These are phyloP conservation scores for Acanthis flammea DNA, from an alignment of 2,797 vertebrate species.

Conservation along the genomic window DNA sequence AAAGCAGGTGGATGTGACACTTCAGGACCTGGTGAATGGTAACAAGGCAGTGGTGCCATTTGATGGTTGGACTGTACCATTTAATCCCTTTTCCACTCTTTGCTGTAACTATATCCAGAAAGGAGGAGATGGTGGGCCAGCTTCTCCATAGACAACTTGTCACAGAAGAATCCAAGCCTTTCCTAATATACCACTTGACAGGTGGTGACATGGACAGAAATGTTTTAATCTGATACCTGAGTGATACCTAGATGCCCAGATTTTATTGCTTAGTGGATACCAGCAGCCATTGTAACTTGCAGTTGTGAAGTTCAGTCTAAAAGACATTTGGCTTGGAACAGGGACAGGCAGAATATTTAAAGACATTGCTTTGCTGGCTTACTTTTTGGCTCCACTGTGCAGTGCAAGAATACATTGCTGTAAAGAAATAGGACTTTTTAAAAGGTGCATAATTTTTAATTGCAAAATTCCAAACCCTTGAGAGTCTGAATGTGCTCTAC, in stretches of 20 bases:
- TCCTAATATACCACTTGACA: not conserved
- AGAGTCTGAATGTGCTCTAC: not conserved
- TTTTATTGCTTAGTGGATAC: not conserved
- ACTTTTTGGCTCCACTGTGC: not conserved
- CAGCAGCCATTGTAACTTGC: not conserved
- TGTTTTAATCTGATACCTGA: not conserved
- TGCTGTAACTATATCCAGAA: not conserved
- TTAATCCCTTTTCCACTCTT: not conserved
- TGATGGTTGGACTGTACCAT: not conserved
- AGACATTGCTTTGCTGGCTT: not conserved
- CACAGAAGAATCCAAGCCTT: not conserved
- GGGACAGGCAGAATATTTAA: not conserved
- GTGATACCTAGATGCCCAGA: not conserved
- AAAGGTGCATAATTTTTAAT: not conserved
- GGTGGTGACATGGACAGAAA: not conserved
- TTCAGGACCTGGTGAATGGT: not conserved
- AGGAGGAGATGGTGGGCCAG: not conserved
- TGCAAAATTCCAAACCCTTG: not conserved
- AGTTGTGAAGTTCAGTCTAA: not conserved
- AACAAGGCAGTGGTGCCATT: not conserved
- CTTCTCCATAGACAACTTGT: not conserved
- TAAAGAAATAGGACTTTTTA: not conserved
- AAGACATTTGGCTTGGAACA: not conserved
- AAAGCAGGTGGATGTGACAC: not conserved
- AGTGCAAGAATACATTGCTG: not conserved